Conservation (phyloP, 2,888 invertebrate genomes). For the Mactromeris polynyma region DNA sequence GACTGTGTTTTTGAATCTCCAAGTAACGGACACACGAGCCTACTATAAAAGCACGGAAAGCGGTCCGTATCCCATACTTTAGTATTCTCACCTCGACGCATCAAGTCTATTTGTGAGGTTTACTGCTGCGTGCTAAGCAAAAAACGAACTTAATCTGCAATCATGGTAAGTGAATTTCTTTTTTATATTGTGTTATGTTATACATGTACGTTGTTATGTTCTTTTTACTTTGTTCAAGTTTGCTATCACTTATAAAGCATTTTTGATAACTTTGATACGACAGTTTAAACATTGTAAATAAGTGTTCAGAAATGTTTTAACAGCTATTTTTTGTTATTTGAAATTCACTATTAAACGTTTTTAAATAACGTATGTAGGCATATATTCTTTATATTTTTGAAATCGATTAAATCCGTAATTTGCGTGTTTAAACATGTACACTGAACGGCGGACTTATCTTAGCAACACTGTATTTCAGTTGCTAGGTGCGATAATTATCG, state of each 20-base stretch:
- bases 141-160: background rate
- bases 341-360: background rate
- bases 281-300: background rate
- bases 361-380: background rate
- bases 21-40: background rate
- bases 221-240: background rate
- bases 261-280: background rate
- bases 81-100: background rate
- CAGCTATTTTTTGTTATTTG: background rate
- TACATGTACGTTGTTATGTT: too few relatives aligned
- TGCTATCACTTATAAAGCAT: background rate
- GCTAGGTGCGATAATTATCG: background rate
- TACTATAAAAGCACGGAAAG: background rate
- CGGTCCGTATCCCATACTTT: background rate
- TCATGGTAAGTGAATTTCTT: background rate
- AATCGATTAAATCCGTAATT: background rate
- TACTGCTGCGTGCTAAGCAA: background rate
- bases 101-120: slow-evolving; percentile 6
- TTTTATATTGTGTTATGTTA: background rate
- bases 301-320: background rate
- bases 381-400: background rate
- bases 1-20: background rate
- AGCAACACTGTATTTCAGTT: background rate
- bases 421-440: background rate
- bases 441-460: background rate